Evolutionary conservation across 2,888 invertebrate species (phyloP), one percentile per base, ranked within the genome.

Genomic region (Nomada hirtipes): DNA sequence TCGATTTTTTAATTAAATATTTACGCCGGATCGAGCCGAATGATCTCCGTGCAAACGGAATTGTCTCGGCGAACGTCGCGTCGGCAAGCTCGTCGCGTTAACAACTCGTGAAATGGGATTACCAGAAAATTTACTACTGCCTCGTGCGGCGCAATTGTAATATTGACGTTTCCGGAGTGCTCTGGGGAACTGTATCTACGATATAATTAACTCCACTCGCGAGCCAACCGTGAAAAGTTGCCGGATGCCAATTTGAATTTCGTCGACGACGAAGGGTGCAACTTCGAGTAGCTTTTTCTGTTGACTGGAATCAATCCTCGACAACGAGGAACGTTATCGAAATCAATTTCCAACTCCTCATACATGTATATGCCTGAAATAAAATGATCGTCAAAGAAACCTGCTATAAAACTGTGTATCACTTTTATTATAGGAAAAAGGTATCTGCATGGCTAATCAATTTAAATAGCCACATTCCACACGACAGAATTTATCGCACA

Each of bases 81-180:
- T 26, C 13, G 68, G 3, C 23, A 13, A 26, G 57, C 61, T 63
- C 20, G 57, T 59, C 57, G 9, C 69, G 47, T 29, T 59, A 59
- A 26, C 68, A 44, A 44, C 55, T 57, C 26, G 44, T 13, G 68
- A 44, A 57, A 57, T 57, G 20, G 44, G 68, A 68, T 68, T 57
- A 57, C 68, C 18, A 42, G 44, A 42, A 68, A 68, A 68, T 68
- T 68, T 42, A 55, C 42, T 55, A 23, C 42, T 42, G 7, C 20
- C 36, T 36, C 10, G 20, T 20, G 11, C 67, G 36, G 20, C 9
- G 42, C 67, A 3, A 53, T 61, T 61, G 61, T 61, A 61, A 61
- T 61, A 44, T 61, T 61, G 61, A 61, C 44, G 61, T 44, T n/a
- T 20, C 42, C 26, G 29, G 57, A 57, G 57, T 29, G 13, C n/a